Base-by-base conservation (phyloP, 1,140 invertebrate genomes). In the Zeugodacus cucurbitae region DNA sequence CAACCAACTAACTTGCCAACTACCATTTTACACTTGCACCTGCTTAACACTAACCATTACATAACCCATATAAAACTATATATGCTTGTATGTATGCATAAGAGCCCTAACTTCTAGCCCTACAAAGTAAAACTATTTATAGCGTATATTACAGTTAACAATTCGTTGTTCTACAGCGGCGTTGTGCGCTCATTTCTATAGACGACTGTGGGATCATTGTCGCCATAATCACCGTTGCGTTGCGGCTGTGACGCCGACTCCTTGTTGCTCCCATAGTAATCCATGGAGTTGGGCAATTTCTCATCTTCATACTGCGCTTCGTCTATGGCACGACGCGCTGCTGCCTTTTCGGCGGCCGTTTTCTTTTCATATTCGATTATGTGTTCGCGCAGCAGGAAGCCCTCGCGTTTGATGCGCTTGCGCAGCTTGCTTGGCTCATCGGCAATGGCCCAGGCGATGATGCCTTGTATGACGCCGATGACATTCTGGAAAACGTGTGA, bases 341-440 rank as follows among this genome's bases (percentile, higher is more conserved):
- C 64, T 44, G 87, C 88, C 26, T 87, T 70, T 78, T 89, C 88
- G 17, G 88, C 74, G 87, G 90, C 44, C 54, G 86, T 70, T n/a
- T 86, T 87, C 67, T 91, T 91, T 88, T 98, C 97, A 89, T 96
- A 95, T 89, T 96, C 95, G 62, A 98, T 97, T 86, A 98, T 97
- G 85, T 97, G 95, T 91, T 98, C 97, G 91, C 97, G 98, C 2
- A 97, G 96, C 54, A 97, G 94, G 91, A 97, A 97, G n/a, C 96
- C 96, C 93, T 98, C 97, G 58, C 97, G 95, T 89, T 97, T 96
- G 88, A 98, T 98, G 91, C 96, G 96, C 89, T 97, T 96, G 3
- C 94, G 93, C 57, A 98, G 94, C 88, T 96, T 95, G 17, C 94
- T 94, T 3, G 97, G 96, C 29, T 97, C 95, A 91, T 98, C 97